Evolutionary conservation across 2,113 vertebrate genomes (phyloP).

Genomic region (Dipodomys ordii): DNA sequence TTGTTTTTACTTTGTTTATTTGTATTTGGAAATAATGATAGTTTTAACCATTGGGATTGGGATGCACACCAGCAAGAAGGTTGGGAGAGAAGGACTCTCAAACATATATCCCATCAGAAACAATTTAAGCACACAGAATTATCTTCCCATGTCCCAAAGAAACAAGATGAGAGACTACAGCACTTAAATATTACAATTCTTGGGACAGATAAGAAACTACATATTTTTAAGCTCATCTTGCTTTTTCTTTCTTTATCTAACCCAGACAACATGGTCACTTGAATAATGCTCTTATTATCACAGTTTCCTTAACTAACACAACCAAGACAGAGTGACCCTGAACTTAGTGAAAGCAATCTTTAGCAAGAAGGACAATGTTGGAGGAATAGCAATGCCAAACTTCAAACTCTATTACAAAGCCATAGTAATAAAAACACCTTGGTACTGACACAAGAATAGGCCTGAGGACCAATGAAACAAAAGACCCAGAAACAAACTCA

Average conservation of each 20-base stretch:
- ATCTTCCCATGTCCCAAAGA: neutral
- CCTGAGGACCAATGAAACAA: too few species aligned
- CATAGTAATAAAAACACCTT: too few species aligned
- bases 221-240: conserved; percentile 14
- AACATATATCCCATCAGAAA: neutral
- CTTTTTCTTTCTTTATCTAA: neutral
- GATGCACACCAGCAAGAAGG: neutral
- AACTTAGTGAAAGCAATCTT: neutral
- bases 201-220: neutral
- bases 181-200: neutral
- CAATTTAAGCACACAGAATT: neutral
- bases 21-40: neutral
- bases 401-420: too few species aligned
- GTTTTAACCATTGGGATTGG: neutral
- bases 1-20: conserved; percentile 33
- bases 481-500: too few species aligned
- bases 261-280: neutral
- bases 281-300: neutral
- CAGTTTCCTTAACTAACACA: neutral
- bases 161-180: neutral
- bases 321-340: neutral
- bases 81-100: neutral
- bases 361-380: too few species aligned
- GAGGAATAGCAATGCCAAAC: too few species aligned
- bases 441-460: too few species aligned